Evolutionary conservation across 92 coral and sea anemone genomes (phyloP).

Genomic region (Epizoanthus stellaris): DNA sequence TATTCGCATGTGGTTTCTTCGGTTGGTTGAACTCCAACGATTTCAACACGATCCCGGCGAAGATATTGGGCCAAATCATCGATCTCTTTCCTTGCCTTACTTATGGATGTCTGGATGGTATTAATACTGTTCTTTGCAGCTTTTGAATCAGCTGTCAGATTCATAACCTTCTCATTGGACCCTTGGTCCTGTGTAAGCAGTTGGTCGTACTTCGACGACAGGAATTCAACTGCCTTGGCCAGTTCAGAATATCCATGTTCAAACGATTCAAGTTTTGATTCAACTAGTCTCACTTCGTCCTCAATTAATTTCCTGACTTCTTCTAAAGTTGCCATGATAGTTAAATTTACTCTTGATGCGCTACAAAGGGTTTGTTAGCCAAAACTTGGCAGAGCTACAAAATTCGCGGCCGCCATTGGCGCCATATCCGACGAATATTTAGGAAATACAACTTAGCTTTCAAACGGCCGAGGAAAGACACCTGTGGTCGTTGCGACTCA

Average conservation of each 20-base stretch:
- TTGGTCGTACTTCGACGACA: slow-evolving; percentile 17
- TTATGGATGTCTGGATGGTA: not conserved
- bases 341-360: not conserved
- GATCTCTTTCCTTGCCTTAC: not conserved
- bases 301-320: slow-evolving; percentile 8
- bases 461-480: too few relatives aligned
- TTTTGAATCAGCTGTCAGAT: not conserved
- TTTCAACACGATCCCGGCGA: slow-evolving; percentile 4
- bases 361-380: slow-evolving; percentile 14
- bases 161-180: slow-evolving; percentile 2
- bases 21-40: not conserved
- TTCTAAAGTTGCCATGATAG: slow-evolving; percentile 2
- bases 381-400: not conserved
- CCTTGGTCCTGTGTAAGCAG: slow-evolving; percentile 14
- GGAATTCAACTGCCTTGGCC: not conserved
- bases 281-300: not conserved
- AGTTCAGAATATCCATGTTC: not conserved
- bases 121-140: slow-evolving; percentile 3
- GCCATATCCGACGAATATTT: too few relatives aligned
- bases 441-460: too few relatives aligned
- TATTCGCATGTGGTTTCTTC: slow-evolving; percentile 10
- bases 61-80: slow-evolving; percentile 11
- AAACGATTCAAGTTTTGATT: slow-evolving; percentile 4
- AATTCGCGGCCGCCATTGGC: slow-evolving; percentile 9
- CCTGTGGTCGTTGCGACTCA: too few relatives aligned